Evolutionary conservation across 2,888 invertebrate species (phyloP).

Genomic region (Dysmachus trigonus): DNA sequence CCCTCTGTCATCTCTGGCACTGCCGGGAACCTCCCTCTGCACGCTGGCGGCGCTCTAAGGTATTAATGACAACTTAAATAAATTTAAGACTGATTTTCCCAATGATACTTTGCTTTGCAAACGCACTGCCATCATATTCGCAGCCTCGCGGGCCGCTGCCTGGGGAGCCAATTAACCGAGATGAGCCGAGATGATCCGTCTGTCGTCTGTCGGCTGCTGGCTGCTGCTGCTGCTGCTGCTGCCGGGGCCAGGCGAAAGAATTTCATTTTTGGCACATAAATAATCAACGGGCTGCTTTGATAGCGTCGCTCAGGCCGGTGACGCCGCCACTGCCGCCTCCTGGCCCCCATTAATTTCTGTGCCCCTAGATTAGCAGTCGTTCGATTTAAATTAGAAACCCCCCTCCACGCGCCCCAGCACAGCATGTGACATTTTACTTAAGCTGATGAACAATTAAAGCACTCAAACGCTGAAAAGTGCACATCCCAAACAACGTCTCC

Average conservation of each 20-base stretch:
- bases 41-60: background rate
- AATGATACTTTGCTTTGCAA: background rate
- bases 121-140: background rate
- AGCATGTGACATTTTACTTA: conserved; percentile 31
- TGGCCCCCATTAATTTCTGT: conserved; percentile 4
- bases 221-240: background rate
- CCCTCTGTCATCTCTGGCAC: background rate
- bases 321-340: background rate
- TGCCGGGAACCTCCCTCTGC: too few relatives aligned
- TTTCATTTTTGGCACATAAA: conserved; percentile 21
- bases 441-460: conserved; percentile 33
- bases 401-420: background rate
- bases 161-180: conserved; percentile 15
- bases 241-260: conserved; percentile 7
- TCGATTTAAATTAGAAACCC: conserved; percentile 33
- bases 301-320: conserved; percentile 4
- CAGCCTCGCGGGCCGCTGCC: background rate
- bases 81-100: conserved; percentile 30
- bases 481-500: background rate
- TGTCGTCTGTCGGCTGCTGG: background rate
- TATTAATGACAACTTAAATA: conserved; percentile 30
- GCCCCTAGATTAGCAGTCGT: background rate
- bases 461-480: background rate
- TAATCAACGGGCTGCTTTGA: conserved; percentile 27
- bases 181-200: background rate